Conservation (phyloP, 2,113 vertebrate genomes). For the Hemiscyllium ocellatum region DNA sequence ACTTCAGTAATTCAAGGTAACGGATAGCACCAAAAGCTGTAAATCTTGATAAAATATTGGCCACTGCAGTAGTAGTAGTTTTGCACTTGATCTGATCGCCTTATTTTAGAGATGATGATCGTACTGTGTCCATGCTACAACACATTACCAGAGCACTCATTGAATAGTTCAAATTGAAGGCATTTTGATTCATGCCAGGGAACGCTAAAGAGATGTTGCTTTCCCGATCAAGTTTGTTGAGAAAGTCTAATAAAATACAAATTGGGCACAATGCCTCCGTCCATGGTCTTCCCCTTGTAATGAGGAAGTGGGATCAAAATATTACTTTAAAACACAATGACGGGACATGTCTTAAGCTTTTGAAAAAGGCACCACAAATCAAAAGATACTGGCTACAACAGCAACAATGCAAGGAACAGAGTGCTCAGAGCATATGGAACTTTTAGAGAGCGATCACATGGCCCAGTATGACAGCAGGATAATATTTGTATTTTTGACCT, state of each 20-base stretch:
- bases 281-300: no score
- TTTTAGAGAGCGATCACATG: no score
- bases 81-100: background rate
- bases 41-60: background rate
- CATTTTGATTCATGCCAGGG: background rate
- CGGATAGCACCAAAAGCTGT: background rate
- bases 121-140: background rate
- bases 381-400: no score
- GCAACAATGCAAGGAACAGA: no score
- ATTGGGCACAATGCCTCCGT: background rate
- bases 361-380: no score
- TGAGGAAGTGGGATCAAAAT: no score
- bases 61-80: background rate
- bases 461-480: no score
- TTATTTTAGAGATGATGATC: background rate
- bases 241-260: background rate
- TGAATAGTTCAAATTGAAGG: background rate
- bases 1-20: background rate
- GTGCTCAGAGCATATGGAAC: no score
- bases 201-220: background rate
- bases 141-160: background rate
- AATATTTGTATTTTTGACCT: no score
- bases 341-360: no score
- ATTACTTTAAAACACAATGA: no score
- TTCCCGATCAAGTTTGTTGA: background rate